These are phyloP conservation scores for Gasterosteus nipponicus DNA, from an alignment of 2,113 vertebrate species.

Conservation along the genomic window DNA sequence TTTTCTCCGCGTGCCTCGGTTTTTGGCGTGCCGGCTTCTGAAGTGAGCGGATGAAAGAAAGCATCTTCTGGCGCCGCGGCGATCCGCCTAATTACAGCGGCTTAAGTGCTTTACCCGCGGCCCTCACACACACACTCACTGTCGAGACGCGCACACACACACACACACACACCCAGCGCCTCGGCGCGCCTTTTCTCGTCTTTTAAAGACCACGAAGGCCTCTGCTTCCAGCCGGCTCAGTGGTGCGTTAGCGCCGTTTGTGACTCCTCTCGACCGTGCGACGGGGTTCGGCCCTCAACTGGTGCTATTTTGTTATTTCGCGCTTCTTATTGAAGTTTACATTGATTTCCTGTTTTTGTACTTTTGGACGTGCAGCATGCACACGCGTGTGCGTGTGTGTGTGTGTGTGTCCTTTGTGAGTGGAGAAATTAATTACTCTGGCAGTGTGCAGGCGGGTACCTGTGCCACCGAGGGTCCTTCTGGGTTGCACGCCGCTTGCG, in stretches of 20 bases:
- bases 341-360: background rate
- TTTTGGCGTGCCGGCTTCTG: slow-evolving; percentile 75
- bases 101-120: slow-evolving; percentile 85
- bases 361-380: background rate
- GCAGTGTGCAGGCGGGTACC: slow-evolving; percentile 51
- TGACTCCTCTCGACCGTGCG: slow-evolving; percentile 43
- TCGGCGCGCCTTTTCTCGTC: slow-evolving; percentile 60
- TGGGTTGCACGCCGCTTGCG: slow-evolving; percentile 56
- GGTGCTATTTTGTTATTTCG: slow-evolving; percentile 29
- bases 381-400: slow-evolving; percentile 13
- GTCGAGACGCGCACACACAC: slow-evolving; percentile 69
- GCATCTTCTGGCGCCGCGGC: slow-evolving; percentile 80
- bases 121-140: slow-evolving; percentile 78
- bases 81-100: slow-evolving; percentile 84
- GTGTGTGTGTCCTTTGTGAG: slow-evolving; percentile 51
- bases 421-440: slow-evolving; percentile 56
- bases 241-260: slow-evolving; percentile 35
- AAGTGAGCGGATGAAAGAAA: slow-evolving; percentile 80
- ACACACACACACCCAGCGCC: slow-evolving; percentile 31
- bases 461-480: slow-evolving; percentile 55
- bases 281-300: slow-evolving; percentile 57
- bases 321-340: background rate
- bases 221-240: slow-evolving; percentile 61
- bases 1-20: slow-evolving; percentile 50
- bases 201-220: slow-evolving; percentile 72